A percentile compares a stretch with the other conserved stretches of the same genome.
Evolutionary conservation across 2,888 invertebrate species (phyloP).

Genomic region (Leucophenga maculata): DNA sequence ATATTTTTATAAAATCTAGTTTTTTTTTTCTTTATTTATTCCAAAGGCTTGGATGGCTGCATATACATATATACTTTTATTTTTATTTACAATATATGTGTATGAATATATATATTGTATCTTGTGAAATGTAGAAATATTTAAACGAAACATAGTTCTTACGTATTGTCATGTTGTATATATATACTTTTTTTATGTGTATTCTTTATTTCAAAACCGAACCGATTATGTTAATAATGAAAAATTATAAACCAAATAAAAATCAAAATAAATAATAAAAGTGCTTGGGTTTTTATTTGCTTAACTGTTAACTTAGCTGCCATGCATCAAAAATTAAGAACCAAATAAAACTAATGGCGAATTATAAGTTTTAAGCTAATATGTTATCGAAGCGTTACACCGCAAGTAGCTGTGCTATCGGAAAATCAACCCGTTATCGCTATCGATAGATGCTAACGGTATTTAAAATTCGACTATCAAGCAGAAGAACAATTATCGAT

Average conservation of each 20-base stretch:
- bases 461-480: too few relatives aligned
- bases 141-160: constrained; percentile 16
- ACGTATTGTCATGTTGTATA: constrained; percentile 14
- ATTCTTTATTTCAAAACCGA: constrained; percentile 5
- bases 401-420: too few relatives aligned
- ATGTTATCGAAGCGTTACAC: too few relatives aligned
- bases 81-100: constrained; percentile 1
- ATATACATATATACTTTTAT: not conserved
- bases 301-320: too few relatives aligned
- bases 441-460: too few relatives aligned
- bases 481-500: too few relatives aligned
- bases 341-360: too few relatives aligned
- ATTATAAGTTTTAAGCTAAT: too few relatives aligned
- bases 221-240: not conserved
- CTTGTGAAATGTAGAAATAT: constrained; percentile 25
- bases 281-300: not conserved
- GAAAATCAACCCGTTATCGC: too few relatives aligned
- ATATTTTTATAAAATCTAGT: not conserved
- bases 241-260: constrained; percentile 11
- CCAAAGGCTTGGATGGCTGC: constrained; percentile 7
- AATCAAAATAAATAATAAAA: not conserved
- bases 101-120: not conserved
- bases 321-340: too few relatives aligned
- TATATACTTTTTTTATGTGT: not conserved
- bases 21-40: constrained; percentile 15